Conservation (phyloP, 2,888 invertebrate genomes). For the Hydriomena furcata region DNA sequence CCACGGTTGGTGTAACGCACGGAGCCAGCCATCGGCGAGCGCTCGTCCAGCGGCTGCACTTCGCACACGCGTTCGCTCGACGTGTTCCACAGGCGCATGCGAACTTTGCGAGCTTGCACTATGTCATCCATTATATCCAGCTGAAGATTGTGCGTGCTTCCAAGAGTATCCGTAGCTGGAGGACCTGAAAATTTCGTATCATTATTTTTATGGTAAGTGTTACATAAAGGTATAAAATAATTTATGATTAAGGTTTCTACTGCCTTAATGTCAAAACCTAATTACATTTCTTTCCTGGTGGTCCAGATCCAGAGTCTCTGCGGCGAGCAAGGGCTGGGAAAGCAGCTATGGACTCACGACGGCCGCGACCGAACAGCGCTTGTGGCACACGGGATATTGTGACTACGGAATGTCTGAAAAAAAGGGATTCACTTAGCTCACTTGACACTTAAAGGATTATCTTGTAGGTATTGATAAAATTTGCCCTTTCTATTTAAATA, state of each 20-base stretch:
- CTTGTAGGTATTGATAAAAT: too few relatives aligned
- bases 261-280: too few relatives aligned
- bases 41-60: conserved; percentile 90
- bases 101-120: conserved; percentile 90
- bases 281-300: conserved; percentile 68
- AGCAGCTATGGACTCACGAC: conserved; percentile 92
- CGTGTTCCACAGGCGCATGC: conserved; percentile 93
- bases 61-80: conserved; percentile 92
- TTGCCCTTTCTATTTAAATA: too few relatives aligned
- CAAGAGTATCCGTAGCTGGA: conserved; percentile 87
- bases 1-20: conserved; percentile 85
- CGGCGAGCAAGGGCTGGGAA: conserved; percentile 85
- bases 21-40: conserved; percentile 74
- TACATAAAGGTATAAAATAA: background rate
- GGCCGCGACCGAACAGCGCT: conserved; percentile 89
- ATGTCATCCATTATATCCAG: conserved; percentile 95
- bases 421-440: background rate
- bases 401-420: conserved; percentile 90
- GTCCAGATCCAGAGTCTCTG: conserved; percentile 62
- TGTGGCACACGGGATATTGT: conserved; percentile 93
- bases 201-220: conserved; percentile 1
- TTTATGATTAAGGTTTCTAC: too few relatives aligned
- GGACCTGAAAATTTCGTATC: conserved; percentile 73
- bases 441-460: too few relatives aligned
- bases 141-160: conserved; percentile 92